Evolutionary conservation across 2,888 invertebrate species (phyloP).

Genomic region (Drosophila niveifrons): DNA sequence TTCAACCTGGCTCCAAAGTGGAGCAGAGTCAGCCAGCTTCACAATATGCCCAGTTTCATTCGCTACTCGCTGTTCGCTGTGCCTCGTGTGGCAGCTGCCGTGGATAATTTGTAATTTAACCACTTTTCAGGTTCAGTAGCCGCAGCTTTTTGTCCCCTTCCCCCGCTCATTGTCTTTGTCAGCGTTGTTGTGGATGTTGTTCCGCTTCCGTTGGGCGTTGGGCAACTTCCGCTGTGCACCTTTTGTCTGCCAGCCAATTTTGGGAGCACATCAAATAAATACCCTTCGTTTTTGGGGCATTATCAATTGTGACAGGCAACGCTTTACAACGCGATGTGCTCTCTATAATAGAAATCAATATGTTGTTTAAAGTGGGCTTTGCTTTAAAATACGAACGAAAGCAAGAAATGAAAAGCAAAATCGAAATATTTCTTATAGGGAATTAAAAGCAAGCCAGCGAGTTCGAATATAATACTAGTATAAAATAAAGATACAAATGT

Average conservation of each 20-base stretch:
- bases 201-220: conserved; percentile 71
- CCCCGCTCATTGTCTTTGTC: background rate
- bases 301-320: conserved; percentile 1
- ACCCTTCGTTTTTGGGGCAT: conserved; percentile 17
- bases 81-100: conserved; percentile 71
- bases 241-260: conserved; percentile 56
- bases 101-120: conserved; percentile 85
- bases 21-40: conserved; percentile 19
- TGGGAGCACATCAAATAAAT: conserved; percentile 18
- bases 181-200: conserved; percentile 40
- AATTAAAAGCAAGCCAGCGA: too few relatives aligned
- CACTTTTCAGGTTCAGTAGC: conserved; percentile 85
- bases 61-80: conserved; percentile 34
- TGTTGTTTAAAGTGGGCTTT: too few relatives aligned
- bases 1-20: conserved; percentile 49
- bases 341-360: too few relatives aligned
- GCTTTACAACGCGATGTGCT: too few relatives aligned
- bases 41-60: conserved; percentile 46
- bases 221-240: conserved; percentile 71
- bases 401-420: too few relatives aligned
- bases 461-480: too few relatives aligned
- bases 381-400: too few relatives aligned
- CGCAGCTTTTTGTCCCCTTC: conserved; percentile 56
- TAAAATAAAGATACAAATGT: too few relatives aligned
- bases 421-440: too few relatives aligned